Evolutionary conservation across 2,888 invertebrate genomes (phyloP).

Genomic region (Drosophila sordidapex): DNA sequence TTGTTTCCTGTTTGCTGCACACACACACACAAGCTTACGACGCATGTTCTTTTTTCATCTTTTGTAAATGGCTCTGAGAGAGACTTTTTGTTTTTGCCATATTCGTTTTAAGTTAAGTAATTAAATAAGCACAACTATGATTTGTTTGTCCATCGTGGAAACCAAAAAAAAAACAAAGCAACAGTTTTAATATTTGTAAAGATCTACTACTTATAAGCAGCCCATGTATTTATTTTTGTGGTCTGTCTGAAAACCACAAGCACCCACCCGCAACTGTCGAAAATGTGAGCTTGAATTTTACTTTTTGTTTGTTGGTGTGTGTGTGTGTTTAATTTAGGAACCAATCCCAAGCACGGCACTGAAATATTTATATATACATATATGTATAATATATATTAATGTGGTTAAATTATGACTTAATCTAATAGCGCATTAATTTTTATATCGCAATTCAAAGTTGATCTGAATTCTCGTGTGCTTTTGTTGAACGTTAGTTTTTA

Average conservation of each 20-base stretch:
- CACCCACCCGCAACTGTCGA: slow-evolving; percentile 9
- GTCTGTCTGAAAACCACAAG: background rate
- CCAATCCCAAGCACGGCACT: slow-evolving; percentile 48
- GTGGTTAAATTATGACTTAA: slow-evolving; percentile 27
- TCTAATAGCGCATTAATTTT: slow-evolving; percentile 32
- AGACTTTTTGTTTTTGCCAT: slow-evolving; percentile 62
- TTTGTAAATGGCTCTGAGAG: slow-evolving; percentile 55
- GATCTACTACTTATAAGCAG: slow-evolving; percentile 3
- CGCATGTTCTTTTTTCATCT: slow-evolving; percentile 24
- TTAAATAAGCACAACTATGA: slow-evolving; percentile 59
- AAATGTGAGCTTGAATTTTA: background rate
- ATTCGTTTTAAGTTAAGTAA: slow-evolving; percentile 69
- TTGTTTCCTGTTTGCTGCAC: slow-evolving; percentile 49
- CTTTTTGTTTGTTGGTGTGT: background rate
- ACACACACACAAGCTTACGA: slow-evolving; percentile 22
- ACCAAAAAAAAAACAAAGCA: slow-evolving; percentile 21
- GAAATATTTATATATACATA: slow-evolving; percentile 44
- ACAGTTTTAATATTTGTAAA: slow-evolving; percentile 31
- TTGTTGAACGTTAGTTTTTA: slow-evolving; percentile 63
- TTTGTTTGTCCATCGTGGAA: slow-evolving; percentile 55
- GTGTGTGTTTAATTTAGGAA: slow-evolving; percentile 20
- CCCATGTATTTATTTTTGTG: slow-evolving; percentile 6
- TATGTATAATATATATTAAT: slow-evolving; percentile 13
- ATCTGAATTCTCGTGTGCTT: slow-evolving; percentile 61
- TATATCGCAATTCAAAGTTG: slow-evolving; percentile 27